Evolutionary conservation across 2,888 invertebrate genomes (phyloP).

Genomic region (Oscheius sp.): DNA sequence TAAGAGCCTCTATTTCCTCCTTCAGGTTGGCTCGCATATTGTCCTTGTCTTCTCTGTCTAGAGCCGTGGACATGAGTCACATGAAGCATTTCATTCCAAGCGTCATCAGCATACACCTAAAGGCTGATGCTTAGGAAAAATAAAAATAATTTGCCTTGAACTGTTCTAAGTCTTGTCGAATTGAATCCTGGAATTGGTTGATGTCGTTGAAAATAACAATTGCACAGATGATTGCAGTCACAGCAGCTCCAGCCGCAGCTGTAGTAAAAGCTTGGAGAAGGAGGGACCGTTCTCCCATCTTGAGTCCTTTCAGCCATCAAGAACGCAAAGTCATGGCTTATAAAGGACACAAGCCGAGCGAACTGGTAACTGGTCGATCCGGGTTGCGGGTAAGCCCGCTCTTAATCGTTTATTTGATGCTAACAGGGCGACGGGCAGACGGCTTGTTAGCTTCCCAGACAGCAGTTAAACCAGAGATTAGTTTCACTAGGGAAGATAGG

Average conservation of each 20-base stretch:
- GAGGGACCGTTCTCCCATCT: not conserved
- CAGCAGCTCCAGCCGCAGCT: not conserved
- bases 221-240: slow-evolving; percentile 4
- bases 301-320: no score
- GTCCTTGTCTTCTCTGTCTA: slow-evolving; percentile 1
- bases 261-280: not conserved
- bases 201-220: slow-evolving; percentile 13
- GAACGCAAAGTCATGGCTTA: not conserved
- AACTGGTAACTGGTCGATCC: not conserved
- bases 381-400: not conserved
- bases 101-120: slow-evolving; percentile 12
- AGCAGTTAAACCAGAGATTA: no score
- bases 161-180: slow-evolving; percentile 14
- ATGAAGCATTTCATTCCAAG: slow-evolving; percentile 10
- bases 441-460: no score
- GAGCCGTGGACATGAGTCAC: no score
- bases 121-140: not conserved
- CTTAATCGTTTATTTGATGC: not conserved
- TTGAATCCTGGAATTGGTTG: not conserved
- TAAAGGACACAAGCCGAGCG: not conserved
- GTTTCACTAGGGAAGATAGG: no score
- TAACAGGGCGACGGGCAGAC: not conserved
- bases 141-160: slow-evolving; percentile 1
- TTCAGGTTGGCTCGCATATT: not conserved
- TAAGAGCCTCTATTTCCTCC: not conserved